Base-by-base conservation (phyloP, 2,113 vertebrate species). In the Elaphurus davidianus region DNA sequence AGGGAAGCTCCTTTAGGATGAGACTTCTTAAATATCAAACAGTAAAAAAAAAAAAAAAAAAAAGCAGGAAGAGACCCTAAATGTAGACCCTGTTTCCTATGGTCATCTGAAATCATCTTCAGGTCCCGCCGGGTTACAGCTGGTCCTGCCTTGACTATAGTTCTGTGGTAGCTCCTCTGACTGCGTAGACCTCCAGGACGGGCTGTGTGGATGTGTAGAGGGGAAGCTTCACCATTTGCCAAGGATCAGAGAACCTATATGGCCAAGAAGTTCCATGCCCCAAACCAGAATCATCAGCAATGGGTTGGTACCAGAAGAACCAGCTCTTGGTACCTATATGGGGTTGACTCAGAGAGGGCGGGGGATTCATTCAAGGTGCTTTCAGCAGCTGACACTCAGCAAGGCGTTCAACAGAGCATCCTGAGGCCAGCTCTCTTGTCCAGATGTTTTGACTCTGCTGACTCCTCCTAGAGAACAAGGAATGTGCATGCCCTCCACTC, bases 11-110 rank as follows among this genome's bases (percentile, higher is more conserved):
- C 59, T 96, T 85, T n/a, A 64, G 94, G 71, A 55, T 33, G 36
- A 92, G 82, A 50, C 2, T 57, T 97, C 91, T 78, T 79, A 93
- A 83, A 15, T 57, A 91, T 78, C 88, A 96, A 87, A 76, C 45
- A 60, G 30, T 55, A 45, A 54, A 91, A 78, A 89, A 50, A 50
- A 50, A 50, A 50, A 50, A 71, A 84, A 40, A 40, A 40, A 40
- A 4, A 40, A 40, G 11, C n/a, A 60, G 36, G 33, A 43, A 28
- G 30, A 81, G n/a, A 15, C 71, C 55, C 62, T 93, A 21, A 59
- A 43, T 14, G 45, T 93, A 7, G 86, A 47, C 10, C 9, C 9
- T 28, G 7, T 74, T 60, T 40, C 17, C 64, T 88, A 15, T 82
- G 55, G 40, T 84, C 64, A 28, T 47, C 28, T 81, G 76, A 83